Percentiles rank a stretch among this genome's conserved stretches.
phyloP scores from a whole-genome alignment of 35 echinoderm and acorn worm genomes.

The Acanthaster planci region DNA sequence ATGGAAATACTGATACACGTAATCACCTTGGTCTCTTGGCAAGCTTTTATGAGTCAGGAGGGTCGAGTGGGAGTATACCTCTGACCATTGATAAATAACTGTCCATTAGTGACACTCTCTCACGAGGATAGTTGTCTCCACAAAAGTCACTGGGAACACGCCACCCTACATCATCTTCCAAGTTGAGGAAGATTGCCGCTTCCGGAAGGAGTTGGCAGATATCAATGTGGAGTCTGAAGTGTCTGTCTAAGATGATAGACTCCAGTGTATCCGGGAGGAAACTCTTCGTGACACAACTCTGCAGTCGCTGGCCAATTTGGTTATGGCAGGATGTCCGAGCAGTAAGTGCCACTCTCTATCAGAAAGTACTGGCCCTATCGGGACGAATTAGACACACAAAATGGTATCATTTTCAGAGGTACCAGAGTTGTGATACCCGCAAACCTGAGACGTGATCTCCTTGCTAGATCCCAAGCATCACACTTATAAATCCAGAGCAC shows the following conservation, averaged over 20 bases:
- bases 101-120: background rate
- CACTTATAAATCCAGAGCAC: conserved; percentile 59
- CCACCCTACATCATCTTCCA: conserved; percentile 3
- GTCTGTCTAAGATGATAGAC: conserved; percentile 19
- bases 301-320: conserved; percentile 22
- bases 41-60: background rate
- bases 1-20: background rate
- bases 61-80: background rate
- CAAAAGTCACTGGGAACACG: background rate
- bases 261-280: background rate
- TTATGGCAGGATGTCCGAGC: background rate
- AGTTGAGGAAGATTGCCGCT: background rate
- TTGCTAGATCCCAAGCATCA: conserved; percentile 49
- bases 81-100: background rate
- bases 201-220: conserved; percentile 39
- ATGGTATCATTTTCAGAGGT: conserved; percentile 49
- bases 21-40: background rate
- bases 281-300: conserved; percentile 35
- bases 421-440: conserved; percentile 31
- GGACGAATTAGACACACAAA: conserved; percentile 52
- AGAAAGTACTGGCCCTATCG: conserved; percentile 27
- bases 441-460: background rate
- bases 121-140: background rate
- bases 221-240: conserved; percentile 41
- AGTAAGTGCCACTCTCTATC: background rate